Percentiles rank a stretch among this genome's conserved stretches.
phyloP scores from a whole-genome alignment of 2,797 vertebrate genomes.

The Phataginus tricuspis region DNA sequence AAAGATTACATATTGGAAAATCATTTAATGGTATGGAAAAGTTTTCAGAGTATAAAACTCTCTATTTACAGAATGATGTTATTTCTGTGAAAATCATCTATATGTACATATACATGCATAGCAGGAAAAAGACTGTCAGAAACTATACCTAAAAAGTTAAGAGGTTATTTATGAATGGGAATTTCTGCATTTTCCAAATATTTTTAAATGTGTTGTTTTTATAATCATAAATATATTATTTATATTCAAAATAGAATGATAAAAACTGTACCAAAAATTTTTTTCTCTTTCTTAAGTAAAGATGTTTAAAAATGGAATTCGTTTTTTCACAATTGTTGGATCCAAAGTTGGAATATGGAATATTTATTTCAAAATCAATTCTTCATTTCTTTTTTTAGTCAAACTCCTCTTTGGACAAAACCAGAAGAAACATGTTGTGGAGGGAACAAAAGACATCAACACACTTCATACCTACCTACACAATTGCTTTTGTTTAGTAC shows the following conservation, averaged over 20 bases:
- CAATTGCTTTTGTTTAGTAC: background rate
- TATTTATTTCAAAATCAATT: background rate
- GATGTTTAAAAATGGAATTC: background rate
- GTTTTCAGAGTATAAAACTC: background rate
- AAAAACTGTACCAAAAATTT: background rate
- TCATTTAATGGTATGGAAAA: background rate
- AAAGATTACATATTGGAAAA: background rate
- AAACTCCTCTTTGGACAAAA: background rate
- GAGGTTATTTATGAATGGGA: background rate
- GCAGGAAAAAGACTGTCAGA: background rate
- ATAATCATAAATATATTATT: background rate
- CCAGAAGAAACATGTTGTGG: background rate
- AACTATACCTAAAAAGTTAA: background rate
- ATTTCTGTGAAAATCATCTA: background rate
- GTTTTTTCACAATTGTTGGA: background rate
- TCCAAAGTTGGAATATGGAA: background rate
- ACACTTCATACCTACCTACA: background rate
- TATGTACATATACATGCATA: background rate
- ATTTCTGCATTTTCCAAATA: background rate
- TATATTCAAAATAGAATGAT: background rate
- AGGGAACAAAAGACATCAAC: background rate
- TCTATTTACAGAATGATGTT: background rate
- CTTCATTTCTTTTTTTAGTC: background rate
- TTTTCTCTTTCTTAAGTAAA: background rate
- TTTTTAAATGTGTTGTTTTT: background rate